Evolutionary conservation across 2,888 invertebrate species (phyloP), one percentile per base, ranked within the genome.

Genomic region (Corythucha ciliata): DNA sequence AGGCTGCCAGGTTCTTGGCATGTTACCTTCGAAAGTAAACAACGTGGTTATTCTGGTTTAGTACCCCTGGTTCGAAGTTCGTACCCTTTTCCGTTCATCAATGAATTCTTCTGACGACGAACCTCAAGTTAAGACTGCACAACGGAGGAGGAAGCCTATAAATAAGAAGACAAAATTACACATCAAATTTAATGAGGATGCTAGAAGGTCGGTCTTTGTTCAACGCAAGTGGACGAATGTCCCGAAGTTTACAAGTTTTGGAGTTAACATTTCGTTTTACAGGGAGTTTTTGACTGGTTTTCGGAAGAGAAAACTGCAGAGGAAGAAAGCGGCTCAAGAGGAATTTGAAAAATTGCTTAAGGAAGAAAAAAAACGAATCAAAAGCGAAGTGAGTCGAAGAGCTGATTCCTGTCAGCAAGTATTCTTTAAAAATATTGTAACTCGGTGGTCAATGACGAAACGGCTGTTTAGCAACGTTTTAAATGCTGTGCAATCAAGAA

Each of bases 231-330:
- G 12, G 29, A 8, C 29, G 12, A 29, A 36, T 12, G 27, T 41
- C 21, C 22, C 22, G 7, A 8, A 41, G 41, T 7, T 22, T 41
- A 8, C 7, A 21, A 8, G 22, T 41, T 41, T 21, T 12, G 6
- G 16, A 36, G 16, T 41, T 26, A 14, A 18, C n/a, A 14, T 6
- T 18, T 25, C 37, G 8, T 22, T 51, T 44, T 46, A 18, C 64
- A 87, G 87, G 63, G 84, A 87, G 39, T 88, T 83, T 65, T 68
- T 88, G 24, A 80, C 81, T 57, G 87, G 88, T 2, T 88, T 88
- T 65, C 83, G 77, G 39, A 87, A 86, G 69, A 72, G 88, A 57
- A 88, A 88, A 66, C 67, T 83, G 37, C 80, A 84, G 65, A 73
- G 87, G 39, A 79, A 80, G 63, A 79, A 81, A 61, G 79, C 80